Evolutionary conservation across 2,797 vertebrate species (phyloP), one percentile per base, ranked within the genome.

Genomic region (Stomatorhinus walkeri): DNA sequence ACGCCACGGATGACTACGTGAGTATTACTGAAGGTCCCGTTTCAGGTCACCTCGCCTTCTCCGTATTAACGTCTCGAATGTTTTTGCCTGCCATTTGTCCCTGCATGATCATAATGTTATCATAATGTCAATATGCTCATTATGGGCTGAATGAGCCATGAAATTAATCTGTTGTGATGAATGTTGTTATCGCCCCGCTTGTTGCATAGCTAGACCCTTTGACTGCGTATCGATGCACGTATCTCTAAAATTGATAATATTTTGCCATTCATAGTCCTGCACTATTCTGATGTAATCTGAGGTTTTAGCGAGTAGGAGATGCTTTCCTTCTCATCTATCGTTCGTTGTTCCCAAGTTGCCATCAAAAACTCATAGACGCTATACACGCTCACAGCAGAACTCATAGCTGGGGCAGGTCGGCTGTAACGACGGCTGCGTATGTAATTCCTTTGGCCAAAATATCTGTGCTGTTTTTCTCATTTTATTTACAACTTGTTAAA

Each of bases 1-100:
- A 97, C 79, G 97, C 97, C 89, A 96, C 94, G 0, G 97, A 97
- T 89, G 96, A 97, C 91, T 97, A 94, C 91, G 97, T 97, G 61
- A 94, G 97, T 94, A 16, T 54, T 76, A 9, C 46, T 0, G 12
- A 85, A 16, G 10, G 22, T 51, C 9, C 81, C 10, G 2, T 43
- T 46, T n/a, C 19, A 43, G 40, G 76, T 81, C 76, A n/a, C 19
- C 32, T 79, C 0, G 6, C 14, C 72, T 40, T 5, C 40, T 19
- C 12, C 12, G 1, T 7, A 46, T 79, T 79, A n/a, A 4, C 72
- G 0, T 43, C 72, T 40, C 1, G 72, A 79, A 43, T n/a, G 16
- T 79, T 19, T 19, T 46, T 79, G 72, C 0, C 68, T 0, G 36
- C 36, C 36, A 16, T 79, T 22, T 46, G 36, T 19, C 40, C 16